Evolutionary conservation across 64 coral and sea anemone species (phyloP).

Genomic region (Dendronephthya gigantea): DNA sequence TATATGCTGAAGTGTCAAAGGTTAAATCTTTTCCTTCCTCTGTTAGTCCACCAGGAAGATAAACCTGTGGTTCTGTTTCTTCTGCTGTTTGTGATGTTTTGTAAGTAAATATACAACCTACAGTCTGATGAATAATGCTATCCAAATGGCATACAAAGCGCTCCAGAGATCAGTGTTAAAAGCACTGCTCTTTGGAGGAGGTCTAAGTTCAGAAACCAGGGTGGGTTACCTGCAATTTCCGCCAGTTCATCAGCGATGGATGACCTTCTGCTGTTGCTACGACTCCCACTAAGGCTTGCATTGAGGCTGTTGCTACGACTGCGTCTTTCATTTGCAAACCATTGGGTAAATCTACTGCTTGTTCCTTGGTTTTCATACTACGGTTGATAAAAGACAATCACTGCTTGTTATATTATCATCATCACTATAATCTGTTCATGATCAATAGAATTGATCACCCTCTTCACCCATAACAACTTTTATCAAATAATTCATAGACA

Average conservation of each 20-base stretch:
- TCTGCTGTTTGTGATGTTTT: slow-evolving; percentile 10
- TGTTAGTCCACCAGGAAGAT: slow-evolving; percentile 68
- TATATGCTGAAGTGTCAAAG: slow-evolving; percentile 80
- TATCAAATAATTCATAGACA: too few species aligned
- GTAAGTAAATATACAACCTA: too few species aligned
- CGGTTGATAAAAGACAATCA: too few species aligned
- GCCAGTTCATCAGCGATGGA: slow-evolving; percentile 58
- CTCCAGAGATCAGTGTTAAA: too few species aligned
- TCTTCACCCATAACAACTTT: too few species aligned
- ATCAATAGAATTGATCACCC: neutral
- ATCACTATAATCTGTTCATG: neutral
- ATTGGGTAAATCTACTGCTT: slow-evolving; percentile 74
- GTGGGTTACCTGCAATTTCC: slow-evolving; percentile 36
- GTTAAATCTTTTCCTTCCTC: slow-evolving; percentile 79
- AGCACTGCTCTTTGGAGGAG: too few species aligned
- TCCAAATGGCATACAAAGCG: too few species aligned
- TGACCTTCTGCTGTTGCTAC: slow-evolving; percentile 47
- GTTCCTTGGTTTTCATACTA: slow-evolving; percentile 34
- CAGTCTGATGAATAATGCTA: too few species aligned
- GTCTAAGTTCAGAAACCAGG: too few species aligned
- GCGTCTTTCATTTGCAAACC: slow-evolving; percentile 65
- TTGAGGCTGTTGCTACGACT: slow-evolving; percentile 55
- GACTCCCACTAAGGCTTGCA: neutral
- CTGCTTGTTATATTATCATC: neutral
- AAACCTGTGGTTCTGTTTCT: slow-evolving; percentile 33